A percentile compares a stretch with the other conserved stretches of the same genome.
Evolutionary conservation across 2,888 invertebrate species (phyloP).

Genomic region (Lysandra coridon): DNA sequence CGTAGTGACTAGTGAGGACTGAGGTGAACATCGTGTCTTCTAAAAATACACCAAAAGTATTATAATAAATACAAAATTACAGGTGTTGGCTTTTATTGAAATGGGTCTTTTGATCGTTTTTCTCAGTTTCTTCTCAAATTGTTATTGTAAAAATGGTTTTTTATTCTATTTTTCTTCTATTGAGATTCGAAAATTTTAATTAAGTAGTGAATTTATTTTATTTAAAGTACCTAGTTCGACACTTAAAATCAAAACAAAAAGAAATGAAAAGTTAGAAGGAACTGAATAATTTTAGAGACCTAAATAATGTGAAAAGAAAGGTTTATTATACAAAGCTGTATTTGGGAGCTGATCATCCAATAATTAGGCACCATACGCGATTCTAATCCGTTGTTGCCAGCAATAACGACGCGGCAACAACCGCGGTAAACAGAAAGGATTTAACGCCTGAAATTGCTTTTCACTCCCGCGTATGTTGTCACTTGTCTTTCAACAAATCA

Average conservation of each 20-base stretch:
- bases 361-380: neutral
- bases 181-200: no score
- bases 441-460: constrained; percentile 26
- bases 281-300: no score
- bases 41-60: neutral
- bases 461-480: neutral
- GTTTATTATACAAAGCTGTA: no score
- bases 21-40: neutral
- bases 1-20: neutral
- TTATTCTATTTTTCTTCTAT: neutral
- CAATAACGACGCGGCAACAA: no score
- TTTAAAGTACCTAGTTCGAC: no score
- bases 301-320: no score
- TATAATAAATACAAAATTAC: neutral
- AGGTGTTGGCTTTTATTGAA: neutral
- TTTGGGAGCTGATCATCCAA: no score
- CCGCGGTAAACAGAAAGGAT: neutral
- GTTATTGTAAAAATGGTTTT: neutral
- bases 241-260: no score
- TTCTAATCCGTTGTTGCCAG: neutral
- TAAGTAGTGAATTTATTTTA: no score
- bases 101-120: neutral
- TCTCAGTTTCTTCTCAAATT: neutral
- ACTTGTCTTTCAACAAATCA: neutral
- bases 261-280: no score